Conservation (phyloP, 2,888 invertebrate species). For the Diogma glabrata region DNA sequence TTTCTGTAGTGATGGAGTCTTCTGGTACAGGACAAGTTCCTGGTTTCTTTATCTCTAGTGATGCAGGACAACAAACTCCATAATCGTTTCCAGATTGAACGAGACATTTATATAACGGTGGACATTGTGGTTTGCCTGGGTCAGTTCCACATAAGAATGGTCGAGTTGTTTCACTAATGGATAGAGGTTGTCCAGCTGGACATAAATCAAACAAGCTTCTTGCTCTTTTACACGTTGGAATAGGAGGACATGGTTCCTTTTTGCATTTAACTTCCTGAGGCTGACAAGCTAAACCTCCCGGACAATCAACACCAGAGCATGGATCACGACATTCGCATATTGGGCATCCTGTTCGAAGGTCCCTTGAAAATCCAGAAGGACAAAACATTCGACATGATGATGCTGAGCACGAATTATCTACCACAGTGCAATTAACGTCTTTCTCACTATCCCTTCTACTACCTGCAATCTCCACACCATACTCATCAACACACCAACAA, state of each 20-base stretch:
- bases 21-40: conserved; percentile 57
- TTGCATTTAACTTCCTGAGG: conserved; percentile 67
- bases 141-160: conserved; percentile 75
- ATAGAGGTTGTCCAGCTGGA: conserved; percentile 60
- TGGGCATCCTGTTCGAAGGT: conserved; percentile 57
- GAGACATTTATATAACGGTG: conserved; percentile 67
- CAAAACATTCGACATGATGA: conserved; percentile 81
- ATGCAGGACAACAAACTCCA: conserved; percentile 77
- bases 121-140: conserved; percentile 72
- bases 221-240: conserved; percentile 72
- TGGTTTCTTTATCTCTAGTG: conserved; percentile 60
- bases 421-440: conserved; percentile 27
- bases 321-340: conserved; percentile 73
- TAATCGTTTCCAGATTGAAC: conserved; percentile 74
- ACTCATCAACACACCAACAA: conserved; percentile 77
- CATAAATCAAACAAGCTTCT: conserved; percentile 67
- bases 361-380: conserved; percentile 65
- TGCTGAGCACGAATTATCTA: conserved; percentile 58
- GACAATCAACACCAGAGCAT: conserved; percentile 62
- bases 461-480: conserved; percentile 67
- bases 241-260: conserved; percentile 69
- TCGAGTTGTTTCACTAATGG: conserved; percentile 58
- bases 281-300: conserved; percentile 63
- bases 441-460: conserved; percentile 44
- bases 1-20: conserved; percentile 31